These are phyloP conservation scores for Eulemur coronatus DNA, from an alignment of 2,797 vertebrate species.

Conservation along the genomic window DNA sequence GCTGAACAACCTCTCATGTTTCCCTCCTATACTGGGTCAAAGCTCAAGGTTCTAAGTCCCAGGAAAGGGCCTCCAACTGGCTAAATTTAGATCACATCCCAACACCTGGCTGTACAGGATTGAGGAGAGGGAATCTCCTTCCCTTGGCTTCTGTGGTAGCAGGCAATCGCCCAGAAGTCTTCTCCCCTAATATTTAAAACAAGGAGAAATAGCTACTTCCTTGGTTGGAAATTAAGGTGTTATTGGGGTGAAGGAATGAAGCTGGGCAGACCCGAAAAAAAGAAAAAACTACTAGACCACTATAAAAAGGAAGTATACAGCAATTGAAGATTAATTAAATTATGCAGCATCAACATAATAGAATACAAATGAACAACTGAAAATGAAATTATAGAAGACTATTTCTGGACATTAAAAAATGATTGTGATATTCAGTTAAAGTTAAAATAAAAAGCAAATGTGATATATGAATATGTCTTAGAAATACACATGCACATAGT, in stretches of 20 bases:
- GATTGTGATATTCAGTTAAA: not conserved
- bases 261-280: not conserved
- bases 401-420: constrained; percentile 10
- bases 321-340: not conserved
- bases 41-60: not conserved
- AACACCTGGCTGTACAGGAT: not conserved
- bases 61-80: not conserved
- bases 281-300: not conserved
- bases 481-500: not conserved
- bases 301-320: not conserved
- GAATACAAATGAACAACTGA: not conserved
- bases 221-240: not conserved
- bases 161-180: not conserved
- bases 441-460: not conserved
- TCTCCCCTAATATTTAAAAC: not conserved
- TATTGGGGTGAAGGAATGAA: not conserved
- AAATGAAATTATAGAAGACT: not conserved
- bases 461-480: not conserved
- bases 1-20: not conserved
- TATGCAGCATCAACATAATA: not conserved
- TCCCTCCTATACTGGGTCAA: not conserved
- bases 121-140: not conserved
- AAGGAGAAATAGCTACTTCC: not conserved
- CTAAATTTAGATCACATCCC: not conserved
- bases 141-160: not conserved